Base-by-base conservation (phyloP, 2,113 vertebrate genomes). In the Phylloscopus trochilus region DNA sequence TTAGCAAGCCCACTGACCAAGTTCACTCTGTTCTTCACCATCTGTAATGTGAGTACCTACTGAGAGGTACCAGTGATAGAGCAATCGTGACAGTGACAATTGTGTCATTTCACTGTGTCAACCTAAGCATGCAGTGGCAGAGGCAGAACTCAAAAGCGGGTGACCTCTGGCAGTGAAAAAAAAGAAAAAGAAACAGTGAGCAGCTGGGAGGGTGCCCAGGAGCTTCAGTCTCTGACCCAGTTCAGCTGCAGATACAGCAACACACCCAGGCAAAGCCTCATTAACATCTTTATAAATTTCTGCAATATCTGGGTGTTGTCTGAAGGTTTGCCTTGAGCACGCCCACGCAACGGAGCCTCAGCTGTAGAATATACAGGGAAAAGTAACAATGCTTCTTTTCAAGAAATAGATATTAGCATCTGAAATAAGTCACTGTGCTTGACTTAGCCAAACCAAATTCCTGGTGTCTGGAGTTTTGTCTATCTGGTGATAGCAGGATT, bases 361-460 rank as follows among this genome's bases (percentile, higher is more conserved):
- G 70, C 82, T 75, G 56, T 53, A 62, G 82, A 90, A 94, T 27
- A 66, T 5, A 76, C 58, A 79, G 41, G 70, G 39, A 66, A 90
- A 79, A 79, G 70, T 39, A 94, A 92, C 62, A 87, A 62, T 73
- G 81, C 44, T 84, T 70, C 89, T 89, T 92, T 90, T 95, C 46
- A 76, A 79, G 87, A 64, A 84, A 68, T 47, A 66, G 66, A 63
- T 68, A 91, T 2, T 53, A 74, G 70, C 78, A 77, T 91, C 84
- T 92, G 81, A 95, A 94, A 83, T 51, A 93, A 94, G 92, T 81
- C 72, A 51, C 80, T 52, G 35, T 74, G 76, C 68, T 73, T 79
- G 78, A 66, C 87, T 91, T 91, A 72, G 83, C 91, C 93, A 93
- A 95, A 75, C 78, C 66, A 69, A 92, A 95, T 93, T 94, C 81